Percentiles rank a stretch among this genome's conserved stretches.
These are phyloP conservation scores for Dinoponera quadriceps DNA, from an alignment of 1,140 invertebrate species.

Conservation along the genomic window DNA sequence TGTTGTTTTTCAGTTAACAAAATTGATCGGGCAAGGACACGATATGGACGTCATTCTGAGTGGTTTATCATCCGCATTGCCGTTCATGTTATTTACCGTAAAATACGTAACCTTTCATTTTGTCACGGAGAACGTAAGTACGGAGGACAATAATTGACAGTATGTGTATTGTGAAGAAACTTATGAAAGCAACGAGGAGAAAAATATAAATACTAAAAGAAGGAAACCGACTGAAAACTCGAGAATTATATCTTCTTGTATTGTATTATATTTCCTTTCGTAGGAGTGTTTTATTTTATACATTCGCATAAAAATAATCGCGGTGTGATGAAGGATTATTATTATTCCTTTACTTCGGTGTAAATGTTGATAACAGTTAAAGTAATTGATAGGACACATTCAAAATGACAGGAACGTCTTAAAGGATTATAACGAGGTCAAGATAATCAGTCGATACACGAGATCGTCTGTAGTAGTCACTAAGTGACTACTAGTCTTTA, in stretches of 20 bases:
- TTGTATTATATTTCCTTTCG: not conserved
- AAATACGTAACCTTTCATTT: conserved; percentile 40
- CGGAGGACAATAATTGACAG: not conserved
- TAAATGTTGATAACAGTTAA: conserved; percentile 26
- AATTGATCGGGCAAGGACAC: not conserved
- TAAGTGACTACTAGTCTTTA: not conserved
- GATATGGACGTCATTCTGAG: conserved; percentile 8
- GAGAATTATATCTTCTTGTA: not conserved
- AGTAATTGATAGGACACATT: not conserved
- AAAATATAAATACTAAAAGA: not conserved
- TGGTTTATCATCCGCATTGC: conserved; percentile 27
- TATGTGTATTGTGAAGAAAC: not conserved
- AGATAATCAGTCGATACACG: conserved; percentile 14
- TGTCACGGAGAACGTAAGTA: conserved; percentile 33
- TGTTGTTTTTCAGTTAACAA: conserved; percentile 34
- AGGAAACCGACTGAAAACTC: not conserved
- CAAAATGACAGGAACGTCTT: conserved; percentile 14
- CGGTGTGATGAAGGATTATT: not conserved
- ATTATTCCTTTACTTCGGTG: not conserved
- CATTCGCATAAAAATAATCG: not conserved
- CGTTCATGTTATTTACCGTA: conserved; percentile 32
- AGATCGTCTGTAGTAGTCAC: not conserved
- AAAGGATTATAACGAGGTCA: conserved; percentile 12
- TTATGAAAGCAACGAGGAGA: not conserved
- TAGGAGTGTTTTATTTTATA: not conserved